Evolutionary conservation across 2,113 vertebrate species (phyloP).

Genomic region (Scomber japonicus): DNA sequence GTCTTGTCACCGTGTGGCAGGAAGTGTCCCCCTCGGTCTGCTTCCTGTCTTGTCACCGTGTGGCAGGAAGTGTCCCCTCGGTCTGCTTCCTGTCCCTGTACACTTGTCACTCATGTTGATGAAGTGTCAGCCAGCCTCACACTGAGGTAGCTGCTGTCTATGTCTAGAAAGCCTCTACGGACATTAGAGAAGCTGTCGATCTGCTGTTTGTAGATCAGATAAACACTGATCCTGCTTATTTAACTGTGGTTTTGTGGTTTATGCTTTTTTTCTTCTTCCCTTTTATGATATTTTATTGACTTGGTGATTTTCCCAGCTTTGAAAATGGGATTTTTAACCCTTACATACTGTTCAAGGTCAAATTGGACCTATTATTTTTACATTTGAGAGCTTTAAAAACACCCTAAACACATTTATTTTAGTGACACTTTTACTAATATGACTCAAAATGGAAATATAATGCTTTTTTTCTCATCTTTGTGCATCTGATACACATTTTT

Average conservation of each 20-base stretch:
- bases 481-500: too few relatives aligned
- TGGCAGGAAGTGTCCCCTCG: too few relatives aligned
- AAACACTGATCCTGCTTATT: neutral
- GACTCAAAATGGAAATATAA: too few relatives aligned
- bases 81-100: neutral
- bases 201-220: neutral
- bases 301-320: neutral
- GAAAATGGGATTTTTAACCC: neutral
- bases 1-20: constrained; percentile 26
- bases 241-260: neutral
- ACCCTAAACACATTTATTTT: too few relatives aligned
- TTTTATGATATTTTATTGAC: neutral
- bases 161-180: neutral
- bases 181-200: neutral
- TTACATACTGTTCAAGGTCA: too few relatives aligned
- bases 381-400: too few relatives aligned
- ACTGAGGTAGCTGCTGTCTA: neutral
- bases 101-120: constrained; percentile 45
- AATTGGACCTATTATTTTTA: too few relatives aligned
- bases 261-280: neutral
- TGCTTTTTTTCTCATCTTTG: too few relatives aligned
- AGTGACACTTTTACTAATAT: too few relatives aligned
- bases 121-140: constrained; percentile 11
- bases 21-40: constrained; percentile 1
- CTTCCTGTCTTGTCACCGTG: too few relatives aligned